Conservation (phyloP, 2,113 vertebrate genomes). For the Anguilla japonica region DNA sequence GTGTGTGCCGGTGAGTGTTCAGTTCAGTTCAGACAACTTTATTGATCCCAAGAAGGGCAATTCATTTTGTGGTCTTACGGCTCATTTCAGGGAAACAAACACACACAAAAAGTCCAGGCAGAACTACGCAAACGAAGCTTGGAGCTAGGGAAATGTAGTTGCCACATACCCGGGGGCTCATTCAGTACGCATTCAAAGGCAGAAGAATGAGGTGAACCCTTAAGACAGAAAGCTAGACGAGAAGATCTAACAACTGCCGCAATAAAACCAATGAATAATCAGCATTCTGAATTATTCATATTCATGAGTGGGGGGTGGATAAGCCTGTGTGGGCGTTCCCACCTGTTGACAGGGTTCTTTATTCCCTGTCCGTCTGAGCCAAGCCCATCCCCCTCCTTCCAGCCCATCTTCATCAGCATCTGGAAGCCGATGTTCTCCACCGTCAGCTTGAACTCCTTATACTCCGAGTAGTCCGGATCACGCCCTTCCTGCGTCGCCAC, state of each 20-base stretch:
- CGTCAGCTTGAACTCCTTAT: conserved; percentile 97
- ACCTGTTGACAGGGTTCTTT: conserved; percentile 93
- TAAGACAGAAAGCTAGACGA: not conserved
- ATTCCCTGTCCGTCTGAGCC: conserved; percentile 91
- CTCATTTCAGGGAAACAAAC: not conserved
- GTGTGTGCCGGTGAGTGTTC: not conserved
- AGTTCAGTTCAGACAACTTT: no score
- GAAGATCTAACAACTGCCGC: not conserved
- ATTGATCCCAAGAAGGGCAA: no score
- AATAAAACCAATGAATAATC: not conserved
- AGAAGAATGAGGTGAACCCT: not conserved
- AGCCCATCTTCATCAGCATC: conserved; percentile 99
- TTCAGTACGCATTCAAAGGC: not conserved
- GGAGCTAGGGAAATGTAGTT: not conserved
- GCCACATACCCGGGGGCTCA: not conserved
- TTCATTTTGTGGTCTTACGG: not conserved
- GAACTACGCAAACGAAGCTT: not conserved
- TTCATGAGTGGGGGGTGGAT: no score
- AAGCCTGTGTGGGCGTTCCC: conserved; percentile 30
- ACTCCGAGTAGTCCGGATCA: conserved; percentile 95
- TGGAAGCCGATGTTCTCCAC: conserved; percentile 98
- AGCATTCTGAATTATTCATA: not conserved
- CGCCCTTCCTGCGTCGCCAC: conserved; percentile 82
- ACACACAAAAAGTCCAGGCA: not conserved
- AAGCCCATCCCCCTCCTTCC: conserved; percentile 95